Evolutionary conservation across 2,797 vertebrate species (phyloP), one percentile per base, ranked within the genome.

Genomic region (Clarias pachynema): DNA sequence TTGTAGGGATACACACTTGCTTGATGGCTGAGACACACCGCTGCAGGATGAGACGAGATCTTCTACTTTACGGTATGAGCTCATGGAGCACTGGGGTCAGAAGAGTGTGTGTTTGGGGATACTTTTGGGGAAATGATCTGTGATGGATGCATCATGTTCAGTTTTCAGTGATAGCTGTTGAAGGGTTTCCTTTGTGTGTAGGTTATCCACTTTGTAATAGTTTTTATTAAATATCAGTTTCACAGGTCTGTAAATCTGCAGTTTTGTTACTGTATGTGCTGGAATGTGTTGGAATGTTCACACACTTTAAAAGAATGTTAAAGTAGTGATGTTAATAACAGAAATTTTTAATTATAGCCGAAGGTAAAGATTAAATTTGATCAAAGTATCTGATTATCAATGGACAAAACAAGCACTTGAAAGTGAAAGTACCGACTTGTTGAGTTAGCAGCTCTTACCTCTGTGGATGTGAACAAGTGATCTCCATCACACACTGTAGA

Each of bases 21-120:
- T 49, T 29, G 14, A 16, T 29, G 49, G 22, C 24, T 82, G 56
- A n/a, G 31, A 40, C 24, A 10, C 53, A 65, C 6, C 14, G 40
- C 60, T 75, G 66, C 68, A 82, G 60, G 84, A 87, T 89, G 89
- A 88, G 56, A 53, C 57, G 16, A 77, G 62, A 75, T 84, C 16
- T 69, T 70, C 73, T 70, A 37, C 65, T 26, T 49, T 37, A 81
- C 68, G 80, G 81, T 88, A 88, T 66, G 87, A 85, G 65, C 20
- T 85, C 31, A 40, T 65, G 65, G 40, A 44, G 65, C 53, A 57
- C 56, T 59, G 14, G 14, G 66, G 20, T 49, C 18, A 31, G 57
- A 62, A 3, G 0, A 29, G 63, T 26, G 31, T 84, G 62, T 78
- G 56, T 77, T 59, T 22, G 53, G 49, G 18, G 18, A 59, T 24